Evolutionary conservation across 2,113 vertebrate genomes (phyloP), one percentile per base, ranked within the genome.

Genomic region (Stigmatopora argus): DNA sequence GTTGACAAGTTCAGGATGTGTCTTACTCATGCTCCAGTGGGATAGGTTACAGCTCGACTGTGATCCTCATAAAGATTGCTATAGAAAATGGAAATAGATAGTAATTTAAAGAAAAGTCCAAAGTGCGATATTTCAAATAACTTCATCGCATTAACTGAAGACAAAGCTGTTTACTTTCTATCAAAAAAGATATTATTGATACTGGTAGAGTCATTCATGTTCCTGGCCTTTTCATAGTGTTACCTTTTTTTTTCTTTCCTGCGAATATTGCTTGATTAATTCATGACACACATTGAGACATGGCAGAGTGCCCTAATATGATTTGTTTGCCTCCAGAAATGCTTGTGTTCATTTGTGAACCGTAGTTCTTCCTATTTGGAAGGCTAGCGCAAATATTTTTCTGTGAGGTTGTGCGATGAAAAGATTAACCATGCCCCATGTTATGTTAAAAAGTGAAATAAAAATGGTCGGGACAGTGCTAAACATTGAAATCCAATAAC

Each of bases 371-470:
- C 58, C 38, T 11, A 18, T 38, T 44, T 61, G n/a, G 35, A 5
- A 44, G 38, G 21, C 58, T 61, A 11, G 0, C 10, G 34, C 57
- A 59, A 10, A 34, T 8, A 14, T 17, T 59, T 59, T 59, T 59
- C 34, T 59, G 34, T 61, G 58, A 60, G 9, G 35, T 19, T 6
- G 18, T 5, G 18, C 41, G n/a, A 21, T 61, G 41, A 45, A 44
- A 13, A n/a, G 12, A 21, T 44, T 44, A 44, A 14, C 38, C 21
- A 44, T 9, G 18, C 10, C 21, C 21, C 56, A n/a, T n/a, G 34
- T 58, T 38, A n/a, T 58, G 57, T 41, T 59, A 31, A 56, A 41
- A 56, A 56, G 14, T 31, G 31, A 59, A 59, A 59, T 59, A 59
- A 59, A 59, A 59, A 19, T 41, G 57, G 17, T 14, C 57, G n/a